These are phyloP conservation scores for Esox masquinongy DNA, from an alignment of 2,797 vertebrate species.

Conservation along the genomic window DNA sequence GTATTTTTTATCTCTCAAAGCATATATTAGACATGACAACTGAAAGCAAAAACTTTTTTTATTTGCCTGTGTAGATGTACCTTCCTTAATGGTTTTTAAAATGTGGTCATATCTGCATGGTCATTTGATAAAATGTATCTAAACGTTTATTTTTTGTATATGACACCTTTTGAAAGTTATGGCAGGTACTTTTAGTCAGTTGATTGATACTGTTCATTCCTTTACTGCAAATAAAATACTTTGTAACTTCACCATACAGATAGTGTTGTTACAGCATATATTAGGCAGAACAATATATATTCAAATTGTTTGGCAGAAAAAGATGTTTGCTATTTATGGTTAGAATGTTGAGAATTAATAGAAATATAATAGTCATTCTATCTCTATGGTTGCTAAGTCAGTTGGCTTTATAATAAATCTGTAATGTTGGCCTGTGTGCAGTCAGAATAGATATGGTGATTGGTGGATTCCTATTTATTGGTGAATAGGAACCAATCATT, in stretches of 20 bases:
- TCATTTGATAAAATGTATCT: slow-evolving; percentile 76
- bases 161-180: slow-evolving; percentile 85
- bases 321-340: neutral
- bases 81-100: slow-evolving; percentile 40
- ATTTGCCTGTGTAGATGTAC: slow-evolving; percentile 42
- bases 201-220: slow-evolving; percentile 61
- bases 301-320: slow-evolving; percentile 5
- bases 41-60: slow-evolving; percentile 38
- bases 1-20: slow-evolving; percentile 28
- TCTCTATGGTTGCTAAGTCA: neutral
- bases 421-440: neutral
- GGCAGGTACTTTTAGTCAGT: slow-evolving; percentile 76
- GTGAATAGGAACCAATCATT: neutral
- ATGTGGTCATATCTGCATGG: slow-evolving; percentile 79
- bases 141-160: slow-evolving; percentile 79
- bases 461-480: neutral
- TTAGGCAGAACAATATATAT: slow-evolving; percentile 8
- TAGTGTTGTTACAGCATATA: neutral
- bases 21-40: slow-evolving; percentile 11
- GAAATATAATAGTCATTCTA: neutral
- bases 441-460: slow-evolving; percentile 11
- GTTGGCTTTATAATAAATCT: neutral
- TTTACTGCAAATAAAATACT: slow-evolving; percentile 55
- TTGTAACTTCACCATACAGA: slow-evolving; percentile 40
- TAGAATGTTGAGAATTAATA: neutral